These are phyloP conservation scores for Lordiphosa stackelbergi DNA, from an alignment of 1,140 invertebrate species.

Conservation along the genomic window DNA sequence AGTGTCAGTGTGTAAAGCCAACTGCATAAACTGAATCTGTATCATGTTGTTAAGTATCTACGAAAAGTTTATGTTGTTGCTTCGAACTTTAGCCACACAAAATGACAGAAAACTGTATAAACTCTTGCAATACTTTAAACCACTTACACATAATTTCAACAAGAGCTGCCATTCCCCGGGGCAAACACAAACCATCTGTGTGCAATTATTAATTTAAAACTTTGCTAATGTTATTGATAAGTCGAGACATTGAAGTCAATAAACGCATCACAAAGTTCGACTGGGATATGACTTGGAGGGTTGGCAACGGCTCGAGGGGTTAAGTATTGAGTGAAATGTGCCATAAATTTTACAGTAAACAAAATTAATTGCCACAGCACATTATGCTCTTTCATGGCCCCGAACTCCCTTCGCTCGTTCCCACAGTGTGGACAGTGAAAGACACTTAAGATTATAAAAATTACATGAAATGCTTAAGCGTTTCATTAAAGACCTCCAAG, in stretches of 20 bases:
- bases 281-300: not conserved
- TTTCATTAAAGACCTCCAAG: constrained; percentile 49
- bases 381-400: constrained; percentile 4
- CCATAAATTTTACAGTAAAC: constrained; percentile 33
- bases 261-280: constrained; percentile 3
- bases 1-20: too few species aligned
- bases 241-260: not conserved
- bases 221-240: constrained; percentile 28
- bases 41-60: too few species aligned
- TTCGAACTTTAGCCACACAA: too few species aligned
- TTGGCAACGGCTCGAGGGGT: constrained; percentile 8
- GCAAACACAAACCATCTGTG: constrained; percentile 8
- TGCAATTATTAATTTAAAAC: constrained; percentile 30
- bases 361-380: constrained; percentile 45
- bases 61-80: too few species aligned
- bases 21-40: too few species aligned
- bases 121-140: too few species aligned
- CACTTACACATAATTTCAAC: too few species aligned
- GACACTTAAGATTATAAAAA: constrained; percentile 66
- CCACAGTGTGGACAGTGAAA: constrained; percentile 31
- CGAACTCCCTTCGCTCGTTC: not conserved
- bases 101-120: too few species aligned
- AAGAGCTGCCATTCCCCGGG: not conserved
- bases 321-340: constrained; percentile 24
- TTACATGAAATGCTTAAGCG: constrained; percentile 43